Percentiles rank a stretch among this genome's conserved stretches.
These are phyloP conservation scores for Seriola dumerili DNA, from an alignment of 2,113 vertebrate genomes.

Conservation along the genomic window DNA sequence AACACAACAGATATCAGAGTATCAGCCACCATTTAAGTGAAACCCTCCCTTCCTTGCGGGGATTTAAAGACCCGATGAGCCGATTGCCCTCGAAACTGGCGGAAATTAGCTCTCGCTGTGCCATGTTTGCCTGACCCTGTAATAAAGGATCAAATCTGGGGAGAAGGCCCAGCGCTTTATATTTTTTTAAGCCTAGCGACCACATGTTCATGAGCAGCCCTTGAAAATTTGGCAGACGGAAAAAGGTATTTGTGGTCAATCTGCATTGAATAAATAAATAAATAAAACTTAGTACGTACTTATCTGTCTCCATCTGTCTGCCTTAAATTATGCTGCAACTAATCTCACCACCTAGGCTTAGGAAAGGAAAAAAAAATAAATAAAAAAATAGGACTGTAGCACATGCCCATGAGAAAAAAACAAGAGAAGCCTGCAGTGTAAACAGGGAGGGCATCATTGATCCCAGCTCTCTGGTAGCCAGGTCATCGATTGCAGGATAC, in stretches of 20 bases:
- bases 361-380: conserved; percentile 4
- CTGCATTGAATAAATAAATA: conserved; percentile 58
- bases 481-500: conserved; percentile 67
- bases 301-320: conserved; percentile 69
- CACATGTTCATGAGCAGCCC: conserved; percentile 45
- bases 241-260: conserved; percentile 58
- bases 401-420: conserved; percentile 37
- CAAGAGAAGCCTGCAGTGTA: conserved; percentile 52
- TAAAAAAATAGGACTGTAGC: conserved; percentile 14
- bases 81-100: conserved; percentile 48
- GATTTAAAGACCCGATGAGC: conserved; percentile 67
- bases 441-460: conserved; percentile 67
- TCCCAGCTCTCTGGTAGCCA: conserved; percentile 57
- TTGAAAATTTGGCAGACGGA: conserved; percentile 32
- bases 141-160: conserved; percentile 58
- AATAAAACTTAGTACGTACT: conserved; percentile 52
- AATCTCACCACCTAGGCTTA: conserved; percentile 45
- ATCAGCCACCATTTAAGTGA: conserved; percentile 52
- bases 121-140: conserved; percentile 55
- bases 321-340: conserved; percentile 53
- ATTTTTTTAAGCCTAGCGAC: conserved; percentile 46
- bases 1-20: conserved; percentile 29
- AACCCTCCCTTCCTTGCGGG: conserved; percentile 44
- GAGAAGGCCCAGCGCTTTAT: conserved; percentile 20
- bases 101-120: conserved; percentile 68